These are phyloP conservation scores for Pentalonia nigronervosa DNA, from an alignment of 1,140 invertebrate species.

Conservation along the genomic window DNA sequence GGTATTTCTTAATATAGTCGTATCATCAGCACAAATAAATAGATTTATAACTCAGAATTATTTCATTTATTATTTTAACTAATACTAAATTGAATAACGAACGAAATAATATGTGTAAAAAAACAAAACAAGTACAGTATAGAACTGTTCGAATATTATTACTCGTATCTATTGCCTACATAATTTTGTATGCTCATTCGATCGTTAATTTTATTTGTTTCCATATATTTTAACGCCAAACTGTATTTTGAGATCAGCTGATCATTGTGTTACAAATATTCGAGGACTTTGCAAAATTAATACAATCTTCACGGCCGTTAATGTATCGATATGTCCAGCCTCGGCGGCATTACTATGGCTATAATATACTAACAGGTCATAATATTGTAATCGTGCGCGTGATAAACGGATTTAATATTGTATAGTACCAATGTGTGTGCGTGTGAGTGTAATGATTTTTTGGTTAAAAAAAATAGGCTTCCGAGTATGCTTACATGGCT, in stretches of 20 bases:
- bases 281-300: not conserved
- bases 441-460: not conserved
- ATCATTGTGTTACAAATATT: not conserved
- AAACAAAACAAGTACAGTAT: too few species aligned
- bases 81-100: too few species aligned
- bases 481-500: not conserved
- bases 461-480: not conserved
- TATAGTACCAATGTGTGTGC: not conserved
- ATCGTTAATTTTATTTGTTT: not conserved
- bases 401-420: slow-evolving; percentile 17
- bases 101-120: too few species aligned
- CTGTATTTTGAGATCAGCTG: too few species aligned
- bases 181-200: too few species aligned
- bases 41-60: too few species aligned
- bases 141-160: too few species aligned
- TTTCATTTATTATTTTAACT: too few species aligned
- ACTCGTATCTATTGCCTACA: too few species aligned
- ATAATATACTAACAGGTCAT: not conserved
- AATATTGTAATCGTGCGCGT: not conserved
- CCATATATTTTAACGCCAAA: too few species aligned
- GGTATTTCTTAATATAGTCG: too few species aligned
- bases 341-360: not conserved
- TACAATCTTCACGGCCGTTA: not conserved
- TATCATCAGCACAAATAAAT: too few species aligned
- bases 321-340: not conserved